A percentile compares a stretch with the other conserved stretches of the same genome.
Evolutionary conservation across 2,888 invertebrate species (phyloP).

Genomic region (Himalopsyche japonica): DNA sequence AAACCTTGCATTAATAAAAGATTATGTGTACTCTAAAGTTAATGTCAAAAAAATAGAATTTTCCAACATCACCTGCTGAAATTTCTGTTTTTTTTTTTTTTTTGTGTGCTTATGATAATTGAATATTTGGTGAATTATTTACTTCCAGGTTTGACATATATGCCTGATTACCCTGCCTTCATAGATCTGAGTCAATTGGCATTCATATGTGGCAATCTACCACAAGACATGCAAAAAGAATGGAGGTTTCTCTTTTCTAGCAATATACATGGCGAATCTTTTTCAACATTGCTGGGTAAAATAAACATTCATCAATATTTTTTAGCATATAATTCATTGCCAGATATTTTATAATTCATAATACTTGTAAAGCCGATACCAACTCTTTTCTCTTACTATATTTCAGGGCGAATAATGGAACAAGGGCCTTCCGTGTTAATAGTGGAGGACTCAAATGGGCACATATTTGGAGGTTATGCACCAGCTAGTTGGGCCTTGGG

Average conservation of each 20-base stretch:
- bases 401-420: constrained; percentile 70
- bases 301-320: not conserved
- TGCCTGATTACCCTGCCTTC: constrained; percentile 75
- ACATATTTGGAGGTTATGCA: constrained; percentile 90
- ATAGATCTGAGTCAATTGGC: constrained; percentile 74
- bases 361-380: no score
- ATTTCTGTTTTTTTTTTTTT: not conserved
- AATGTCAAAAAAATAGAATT: no score
- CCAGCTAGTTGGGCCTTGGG: constrained; percentile 74
- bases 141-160: constrained; percentile 65
- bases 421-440: constrained; percentile 84
- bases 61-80: no score
- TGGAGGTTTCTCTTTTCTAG: constrained; percentile 90
- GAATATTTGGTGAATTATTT: no score
- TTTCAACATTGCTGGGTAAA: constrained; percentile 74
- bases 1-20: no score
- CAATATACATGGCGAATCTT: constrained; percentile 87
- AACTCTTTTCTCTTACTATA: not conserved
- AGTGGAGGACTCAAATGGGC: constrained; percentile 78
- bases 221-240: constrained; percentile 71
- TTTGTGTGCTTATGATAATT: no score
- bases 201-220: constrained; percentile 79
- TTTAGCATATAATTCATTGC: not conserved
- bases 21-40: no score
- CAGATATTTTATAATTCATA: no score